Evolutionary conservation across 2,797 vertebrate species (phyloP).

Genomic region (Alfaro cultratus): DNA sequence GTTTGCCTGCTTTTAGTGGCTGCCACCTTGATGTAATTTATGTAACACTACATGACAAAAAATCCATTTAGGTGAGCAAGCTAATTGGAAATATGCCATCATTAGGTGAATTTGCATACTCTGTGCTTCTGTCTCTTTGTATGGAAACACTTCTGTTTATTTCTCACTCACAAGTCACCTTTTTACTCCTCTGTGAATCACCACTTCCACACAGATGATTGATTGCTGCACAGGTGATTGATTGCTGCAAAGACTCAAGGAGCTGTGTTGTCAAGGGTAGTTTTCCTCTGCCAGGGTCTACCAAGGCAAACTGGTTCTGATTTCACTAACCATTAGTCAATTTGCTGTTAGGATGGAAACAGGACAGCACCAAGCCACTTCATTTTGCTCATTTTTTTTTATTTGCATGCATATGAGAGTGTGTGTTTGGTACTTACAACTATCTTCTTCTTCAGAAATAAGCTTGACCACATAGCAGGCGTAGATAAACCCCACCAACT

Average conservation of each 20-base stretch:
- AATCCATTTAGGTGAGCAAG: constrained; percentile 2
- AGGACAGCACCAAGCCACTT: neutral
- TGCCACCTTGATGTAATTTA: neutral
- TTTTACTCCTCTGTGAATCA: constrained; percentile 2
- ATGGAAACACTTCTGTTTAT: neutral
- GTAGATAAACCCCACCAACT: constrained; percentile 98
- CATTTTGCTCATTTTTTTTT: neutral
- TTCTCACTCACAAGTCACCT: neutral
- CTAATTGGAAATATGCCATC: neutral
- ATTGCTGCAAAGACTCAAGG: neutral
- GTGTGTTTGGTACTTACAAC: constrained; percentile 89
- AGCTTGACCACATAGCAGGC: constrained; percentile 99
- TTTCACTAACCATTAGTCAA: neutral
- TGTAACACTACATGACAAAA: constrained; percentile 8
- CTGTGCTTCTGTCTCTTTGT: neutral
- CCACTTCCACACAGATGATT: neutral
- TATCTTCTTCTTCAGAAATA: constrained; percentile 99
- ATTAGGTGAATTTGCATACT: neutral
- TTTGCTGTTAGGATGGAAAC: neutral
- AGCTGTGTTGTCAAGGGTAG: neutral
- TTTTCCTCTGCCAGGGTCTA: neutral
- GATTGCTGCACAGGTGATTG: neutral
- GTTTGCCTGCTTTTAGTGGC: neutral
- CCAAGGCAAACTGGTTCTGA: neutral
- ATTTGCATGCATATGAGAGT: neutral